Evolutionary conservation across 2,797 vertebrate species (phyloP), one percentile per base, ranked within the genome.

Genomic region (Hoplostethus atlanticus): DNA sequence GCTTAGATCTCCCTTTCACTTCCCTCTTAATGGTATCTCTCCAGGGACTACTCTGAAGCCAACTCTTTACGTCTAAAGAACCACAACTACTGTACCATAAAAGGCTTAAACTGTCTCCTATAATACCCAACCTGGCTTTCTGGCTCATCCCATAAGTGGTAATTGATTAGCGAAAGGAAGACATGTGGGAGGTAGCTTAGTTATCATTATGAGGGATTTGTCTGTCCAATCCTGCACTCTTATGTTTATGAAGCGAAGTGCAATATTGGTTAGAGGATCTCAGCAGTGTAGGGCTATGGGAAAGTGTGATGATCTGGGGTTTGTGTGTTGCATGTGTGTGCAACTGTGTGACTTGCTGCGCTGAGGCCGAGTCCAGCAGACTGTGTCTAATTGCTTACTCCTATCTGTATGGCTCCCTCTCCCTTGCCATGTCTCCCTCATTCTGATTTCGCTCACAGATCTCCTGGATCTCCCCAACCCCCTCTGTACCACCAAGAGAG

Each of bases 371-470:
- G 36, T 71, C 73, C 5, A 17, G 55, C 51, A 15, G 40, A 62
- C 51, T 72, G 56, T 34, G 5, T 77, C 65, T 71, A 36, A 36
- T 8, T 36, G 3, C 17, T n/a, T 54, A 9, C 58, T 61, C 55
- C 67, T 8, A 8, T 70, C 51, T 44, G 28, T 40, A 53, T 36
- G 34, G 54, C 47, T n/a, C 59, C 9, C 34, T 67, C 54, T 59
- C 60, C 46, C 62, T 68, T 59, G 36, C 70, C 67, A 58, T 65
- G 68, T 59, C 48, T 71, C 62, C 55, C 71, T 76, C 30, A 84
- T 89, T 87, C 25, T 61, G 51, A 81, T 87, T 89, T 83, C 69
- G 59, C 71, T 88, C 84, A 84, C 79, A 31, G 40, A 83, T 72
- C 73, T 80, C 68, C 71, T 51, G 58, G 71, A 83, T 80, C 83